phyloP scores from a whole-genome alignment of 2,797 vertebrate genomes.

The Erethizon dorsatum region DNA sequence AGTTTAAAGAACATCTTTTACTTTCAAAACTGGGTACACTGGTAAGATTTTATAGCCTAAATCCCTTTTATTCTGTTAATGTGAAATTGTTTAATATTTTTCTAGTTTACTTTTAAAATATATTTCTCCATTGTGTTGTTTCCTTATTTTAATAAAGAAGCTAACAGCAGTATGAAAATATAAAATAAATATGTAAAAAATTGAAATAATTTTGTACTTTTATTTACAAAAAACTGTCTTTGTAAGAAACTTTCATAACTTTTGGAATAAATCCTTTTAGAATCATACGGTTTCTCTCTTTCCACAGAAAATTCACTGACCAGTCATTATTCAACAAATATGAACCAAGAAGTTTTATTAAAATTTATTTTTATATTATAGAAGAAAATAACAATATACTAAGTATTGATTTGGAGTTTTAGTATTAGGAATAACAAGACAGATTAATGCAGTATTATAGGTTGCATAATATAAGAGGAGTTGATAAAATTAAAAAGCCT shows the following conservation, averaged over 20 bases:
- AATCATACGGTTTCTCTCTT: slow-evolving; percentile 37
- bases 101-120: not conserved
- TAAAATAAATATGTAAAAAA: too few relatives aligned
- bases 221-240: not conserved
- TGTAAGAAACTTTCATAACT: slow-evolving; percentile 68
- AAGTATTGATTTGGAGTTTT: slow-evolving; percentile 69
- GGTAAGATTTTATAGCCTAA: not conserved
- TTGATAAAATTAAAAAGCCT: slow-evolving; percentile 60
- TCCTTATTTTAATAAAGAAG: slow-evolving; percentile 8
- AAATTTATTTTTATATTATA: slow-evolving; percentile 78
- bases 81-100: slow-evolving; percentile 52
- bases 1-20: not conserved
- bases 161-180: slow-evolving; percentile 14
- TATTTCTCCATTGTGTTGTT: not conserved
- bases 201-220: not conserved
- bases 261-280: slow-evolving; percentile 76
- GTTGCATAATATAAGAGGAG: slow-evolving; percentile 20
- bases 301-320: slow-evolving; percentile 23
- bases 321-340: slow-evolving; percentile 69
- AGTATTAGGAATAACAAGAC: slow-evolving; percentile 68
- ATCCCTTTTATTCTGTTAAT: not conserved
- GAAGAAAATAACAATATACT: slow-evolving; percentile 21
- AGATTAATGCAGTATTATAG: slow-evolving; percentile 71
- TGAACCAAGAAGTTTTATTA: slow-evolving; percentile 53
- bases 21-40: not conserved